phyloP scores from a whole-genome alignment of 2,797 vertebrate genomes.

The Gila robusta region DNA sequence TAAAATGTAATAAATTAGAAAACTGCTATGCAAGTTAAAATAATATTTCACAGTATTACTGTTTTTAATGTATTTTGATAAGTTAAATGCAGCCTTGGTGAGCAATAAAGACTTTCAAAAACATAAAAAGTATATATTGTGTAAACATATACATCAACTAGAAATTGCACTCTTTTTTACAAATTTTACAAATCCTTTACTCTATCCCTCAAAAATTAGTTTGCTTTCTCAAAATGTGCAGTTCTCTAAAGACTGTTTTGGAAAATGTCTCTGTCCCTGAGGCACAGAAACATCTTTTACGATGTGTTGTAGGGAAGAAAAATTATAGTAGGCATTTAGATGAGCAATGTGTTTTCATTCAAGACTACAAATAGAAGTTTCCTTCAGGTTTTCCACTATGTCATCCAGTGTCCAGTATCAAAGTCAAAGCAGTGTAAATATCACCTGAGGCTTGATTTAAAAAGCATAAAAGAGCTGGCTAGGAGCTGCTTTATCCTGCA shows the following conservation, averaged over 20 bases:
- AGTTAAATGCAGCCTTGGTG: neutral
- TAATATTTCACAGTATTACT: neutral
- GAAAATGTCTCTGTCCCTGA: slow-evolving; percentile 24
- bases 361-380: slow-evolving; percentile 23
- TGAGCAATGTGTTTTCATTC: neutral
- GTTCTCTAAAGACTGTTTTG: slow-evolving; percentile 56
- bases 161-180: neutral
- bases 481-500: neutral
- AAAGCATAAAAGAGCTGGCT: neutral
- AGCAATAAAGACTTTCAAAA: neutral
- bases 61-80: neutral
- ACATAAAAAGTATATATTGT: neutral
- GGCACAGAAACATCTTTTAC: slow-evolving; percentile 18
- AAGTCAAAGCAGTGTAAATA: neutral
- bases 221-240: slow-evolving; percentile 51
- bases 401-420: slow-evolving; percentile 33
- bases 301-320: slow-evolving; percentile 18
- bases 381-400: slow-evolving; percentile 13
- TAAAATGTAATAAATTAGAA: neutral
- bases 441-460: slow-evolving; percentile 16
- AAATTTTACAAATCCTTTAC: neutral
- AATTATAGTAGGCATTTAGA: neutral
- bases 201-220: neutral
- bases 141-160: neutral
- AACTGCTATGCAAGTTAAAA: neutral